A percentile compares a stretch with the other conserved stretches of the same genome.
phyloP scores from a whole-genome alignment of 2,113 vertebrate species.

The Sciurus niger region DNA sequence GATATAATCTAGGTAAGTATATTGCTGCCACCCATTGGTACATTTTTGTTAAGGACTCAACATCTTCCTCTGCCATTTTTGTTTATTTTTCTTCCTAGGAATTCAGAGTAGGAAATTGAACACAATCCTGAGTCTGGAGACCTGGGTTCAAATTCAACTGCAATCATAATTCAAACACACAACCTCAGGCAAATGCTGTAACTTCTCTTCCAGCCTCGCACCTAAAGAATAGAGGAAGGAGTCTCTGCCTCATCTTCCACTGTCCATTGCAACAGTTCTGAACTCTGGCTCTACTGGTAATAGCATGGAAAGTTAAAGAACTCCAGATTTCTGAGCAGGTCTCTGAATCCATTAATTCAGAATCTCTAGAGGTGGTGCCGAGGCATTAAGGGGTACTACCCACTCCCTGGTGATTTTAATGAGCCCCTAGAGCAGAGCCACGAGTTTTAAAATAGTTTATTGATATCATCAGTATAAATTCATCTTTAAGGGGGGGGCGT shows the following conservation, averaged over 20 bases:
- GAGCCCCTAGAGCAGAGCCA: background rate
- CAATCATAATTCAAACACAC: background rate
- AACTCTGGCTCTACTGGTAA: background rate
- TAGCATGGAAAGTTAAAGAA: background rate
- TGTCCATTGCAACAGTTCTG: background rate
- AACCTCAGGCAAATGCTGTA: background rate
- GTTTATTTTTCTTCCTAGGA: slow-evolving; percentile 1
- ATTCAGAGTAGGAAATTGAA: background rate
- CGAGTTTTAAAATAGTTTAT: background rate
- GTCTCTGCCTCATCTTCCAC: background rate
- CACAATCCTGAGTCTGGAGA: background rate
- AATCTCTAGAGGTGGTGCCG: background rate
- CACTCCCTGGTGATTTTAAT: background rate
- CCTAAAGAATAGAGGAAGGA: background rate
- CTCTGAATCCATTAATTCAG: background rate
- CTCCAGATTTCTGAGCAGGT: background rate
- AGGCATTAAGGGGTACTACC: too few species aligned
- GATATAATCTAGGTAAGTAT: background rate
- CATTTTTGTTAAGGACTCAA: background rate
- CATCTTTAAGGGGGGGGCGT: background rate
- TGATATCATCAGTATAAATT: background rate
- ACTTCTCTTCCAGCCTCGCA: background rate
- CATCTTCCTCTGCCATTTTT: background rate
- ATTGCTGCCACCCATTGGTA: background rate
- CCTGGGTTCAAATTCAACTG: background rate